phyloP scores from a whole-genome alignment of 2,797 vertebrate genomes.

The Poeciliopsis presidionis region DNA sequence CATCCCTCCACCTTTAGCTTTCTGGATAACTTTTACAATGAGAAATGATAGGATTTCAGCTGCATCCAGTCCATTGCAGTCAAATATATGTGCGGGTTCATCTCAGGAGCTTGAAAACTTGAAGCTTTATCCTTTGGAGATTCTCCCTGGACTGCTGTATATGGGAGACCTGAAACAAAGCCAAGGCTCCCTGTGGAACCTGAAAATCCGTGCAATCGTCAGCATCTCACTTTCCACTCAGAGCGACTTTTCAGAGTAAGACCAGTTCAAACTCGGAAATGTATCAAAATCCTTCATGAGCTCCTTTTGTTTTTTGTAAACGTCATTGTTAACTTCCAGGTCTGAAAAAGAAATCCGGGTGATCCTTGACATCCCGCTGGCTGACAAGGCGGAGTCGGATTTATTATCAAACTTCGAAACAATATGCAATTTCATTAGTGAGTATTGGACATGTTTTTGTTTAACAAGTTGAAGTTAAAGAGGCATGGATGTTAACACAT shows the following conservation, averaged over 20 bases:
- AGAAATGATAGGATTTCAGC: background rate
- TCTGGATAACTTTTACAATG: background rate
- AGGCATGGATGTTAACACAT: background rate
- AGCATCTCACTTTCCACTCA: constrained; percentile 74
- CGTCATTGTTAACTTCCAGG: constrained; percentile 33
- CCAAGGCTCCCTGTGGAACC: constrained; percentile 78
- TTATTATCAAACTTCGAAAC: constrained; percentile 76
- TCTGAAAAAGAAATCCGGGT: constrained; percentile 27
- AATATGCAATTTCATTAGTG: constrained; percentile 87
- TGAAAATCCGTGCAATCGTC: constrained; percentile 85
- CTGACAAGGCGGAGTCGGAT: constrained; percentile 72
- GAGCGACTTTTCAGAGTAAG: constrained; percentile 72
- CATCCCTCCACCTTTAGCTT: background rate
- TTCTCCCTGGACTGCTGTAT: constrained; percentile 82
- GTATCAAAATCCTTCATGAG: background rate
- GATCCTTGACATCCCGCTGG: constrained; percentile 78
- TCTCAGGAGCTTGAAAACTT: constrained; percentile 87
- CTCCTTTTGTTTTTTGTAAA: background rate
- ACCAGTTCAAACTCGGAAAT: background rate
- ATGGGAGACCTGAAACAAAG: constrained; percentile 86
- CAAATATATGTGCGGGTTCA: constrained; percentile 2
- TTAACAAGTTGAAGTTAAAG: background rate
- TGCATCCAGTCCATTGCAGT: background rate
- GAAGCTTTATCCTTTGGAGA: constrained; percentile 86
- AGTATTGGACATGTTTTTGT: background rate